Evolutionary conservation across 2,797 vertebrate genomes (phyloP).

Genomic region (Antennarius maculatus): DNA sequence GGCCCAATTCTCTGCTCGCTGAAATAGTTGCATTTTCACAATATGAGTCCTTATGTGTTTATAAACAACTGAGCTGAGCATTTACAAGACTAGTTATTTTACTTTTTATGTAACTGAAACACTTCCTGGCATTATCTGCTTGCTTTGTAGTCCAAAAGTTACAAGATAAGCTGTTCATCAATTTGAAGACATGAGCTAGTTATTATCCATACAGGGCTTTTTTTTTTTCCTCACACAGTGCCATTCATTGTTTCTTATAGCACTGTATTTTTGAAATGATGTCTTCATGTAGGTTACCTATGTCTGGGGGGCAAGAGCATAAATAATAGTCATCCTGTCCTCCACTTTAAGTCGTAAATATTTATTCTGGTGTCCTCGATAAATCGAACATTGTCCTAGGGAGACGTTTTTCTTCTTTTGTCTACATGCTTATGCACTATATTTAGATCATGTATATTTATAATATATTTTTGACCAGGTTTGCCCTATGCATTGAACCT

Average conservation of each 20-base stretch:
- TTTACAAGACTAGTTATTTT: not conserved
- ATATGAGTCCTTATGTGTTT: not conserved
- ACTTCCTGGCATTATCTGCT: not conserved
- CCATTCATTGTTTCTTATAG: not conserved
- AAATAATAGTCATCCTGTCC: not conserved
- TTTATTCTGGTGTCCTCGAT: not conserved
- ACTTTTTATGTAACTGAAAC: not conserved
- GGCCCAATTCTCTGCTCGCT: conserved; percentile 16
- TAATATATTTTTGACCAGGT: conserved; percentile 72
- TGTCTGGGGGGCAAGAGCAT: not conserved
- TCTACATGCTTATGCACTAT: not conserved
- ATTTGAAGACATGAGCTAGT: too few species aligned
- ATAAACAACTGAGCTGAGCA: not conserved
- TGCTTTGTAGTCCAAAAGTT: not conserved
- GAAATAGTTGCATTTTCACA: conserved; percentile 43
- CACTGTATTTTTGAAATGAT: too few species aligned
- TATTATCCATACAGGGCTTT: too few species aligned
- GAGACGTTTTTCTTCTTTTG: not conserved
- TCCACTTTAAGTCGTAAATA: not conserved
- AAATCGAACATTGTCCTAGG: not conserved
- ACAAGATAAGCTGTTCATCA: too few species aligned
- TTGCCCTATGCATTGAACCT: conserved; percentile 93
- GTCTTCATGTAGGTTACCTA: not conserved
- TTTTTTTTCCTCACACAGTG: too few species aligned
- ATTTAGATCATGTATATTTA: not conserved